Base-by-base conservation (phyloP, 2,113 vertebrate species). In the Semicossyphus pulcher region DNA sequence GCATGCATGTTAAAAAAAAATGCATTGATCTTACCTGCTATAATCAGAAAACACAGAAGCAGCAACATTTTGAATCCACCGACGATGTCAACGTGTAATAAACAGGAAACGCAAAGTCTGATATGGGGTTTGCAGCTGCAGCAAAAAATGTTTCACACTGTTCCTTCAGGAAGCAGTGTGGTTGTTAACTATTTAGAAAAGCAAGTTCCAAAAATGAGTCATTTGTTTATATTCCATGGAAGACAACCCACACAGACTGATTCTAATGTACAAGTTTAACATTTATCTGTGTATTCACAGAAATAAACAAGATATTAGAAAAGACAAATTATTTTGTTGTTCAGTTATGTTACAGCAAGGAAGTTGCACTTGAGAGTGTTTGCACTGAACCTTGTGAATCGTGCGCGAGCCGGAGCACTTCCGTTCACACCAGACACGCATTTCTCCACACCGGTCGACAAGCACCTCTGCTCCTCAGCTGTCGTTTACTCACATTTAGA, bases 1-100 rank as follows among this genome's bases (percentile, higher is more conserved):
- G 29, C 16, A 29, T 31, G 31, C 4, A 32, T 32, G 8, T 32
- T 5, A 32, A 10, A 44, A n/a, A 44, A 44, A 44, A n/a, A n/a
- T 44, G 18, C 20, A 3, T n/a, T n/a, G n/a, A 1, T 25, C 74
- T 78, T 76, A 88, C 86, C 86, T 63, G 71, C 42, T 12, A 62
- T 61, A 14, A 59, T 76, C 54, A 72, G 76, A 8, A 9, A 76
- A 47, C 44, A 37, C 39, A 88, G 74, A 20, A 84, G 45, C 16
- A 84, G 47, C 16, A 88, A 11, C 51, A 81, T 81, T 1, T 62
- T 78, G 12, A 57, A 10, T 36, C 32, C 0, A 0, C 28, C 32
- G 16, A 18, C 1, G 41, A 18, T 31, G 5, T 45, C 3, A 28
- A 1, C 0, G 3, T 9, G 11, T 18, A 7, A 2, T n/a, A 0